Evolutionary conservation across 2,888 invertebrate species (phyloP).

Genomic region (Oligia latruncula): DNA sequence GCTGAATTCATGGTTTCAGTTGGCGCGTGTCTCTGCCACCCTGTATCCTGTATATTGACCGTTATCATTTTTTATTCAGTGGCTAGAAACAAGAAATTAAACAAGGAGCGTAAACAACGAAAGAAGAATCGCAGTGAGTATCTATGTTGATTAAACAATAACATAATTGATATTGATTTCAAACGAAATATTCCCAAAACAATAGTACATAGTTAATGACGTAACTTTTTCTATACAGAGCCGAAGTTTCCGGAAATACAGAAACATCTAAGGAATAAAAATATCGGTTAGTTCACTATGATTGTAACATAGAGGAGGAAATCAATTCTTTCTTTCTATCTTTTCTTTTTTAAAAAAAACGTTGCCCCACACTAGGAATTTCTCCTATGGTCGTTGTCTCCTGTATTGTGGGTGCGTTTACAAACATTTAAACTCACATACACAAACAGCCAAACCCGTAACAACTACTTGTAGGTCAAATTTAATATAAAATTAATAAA

Average conservation of each 20-base stretch:
- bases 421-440: too few species aligned
- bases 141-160: neutral
- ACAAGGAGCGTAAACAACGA: neutral
- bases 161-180: neutral
- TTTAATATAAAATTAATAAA: too few species aligned
- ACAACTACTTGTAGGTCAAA: too few species aligned
- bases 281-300: conserved; percentile 4
- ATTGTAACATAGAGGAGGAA: neutral
- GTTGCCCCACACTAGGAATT: too few species aligned
- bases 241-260: neutral
- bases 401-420: too few species aligned
- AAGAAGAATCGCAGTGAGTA: conserved; percentile 31
- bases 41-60: neutral
- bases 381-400: too few species aligned
- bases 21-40: neutral
- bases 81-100: conserved; percentile 3
- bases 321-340: neutral
- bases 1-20: neutral
- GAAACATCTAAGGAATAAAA: neutral
- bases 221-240: conserved; percentile 11
- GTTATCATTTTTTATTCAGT: conserved; percentile 13
- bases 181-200: neutral
- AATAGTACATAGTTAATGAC: too few species aligned
- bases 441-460: too few species aligned
- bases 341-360: too few species aligned